These are phyloP conservation scores for Hydrophis major DNA, from an alignment of 2,797 vertebrate species.

Conservation along the genomic window DNA sequence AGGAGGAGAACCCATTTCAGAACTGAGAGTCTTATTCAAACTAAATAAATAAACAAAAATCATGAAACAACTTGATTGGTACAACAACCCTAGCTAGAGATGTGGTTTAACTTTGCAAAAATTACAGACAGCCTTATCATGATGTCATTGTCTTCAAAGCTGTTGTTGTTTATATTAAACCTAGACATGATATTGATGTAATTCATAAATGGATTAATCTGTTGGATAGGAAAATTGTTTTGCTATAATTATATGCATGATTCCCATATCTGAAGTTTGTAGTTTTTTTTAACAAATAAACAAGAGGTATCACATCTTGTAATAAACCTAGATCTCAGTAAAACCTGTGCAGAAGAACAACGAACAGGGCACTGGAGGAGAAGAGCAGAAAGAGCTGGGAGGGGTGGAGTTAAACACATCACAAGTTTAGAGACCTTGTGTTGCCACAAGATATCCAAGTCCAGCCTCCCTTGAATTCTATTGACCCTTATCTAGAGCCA, in stretches of 20 bases:
- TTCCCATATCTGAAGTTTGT: not conserved
- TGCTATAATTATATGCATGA: not conserved
- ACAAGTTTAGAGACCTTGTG: not conserved
- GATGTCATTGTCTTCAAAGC: not conserved
- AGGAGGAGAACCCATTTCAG: not conserved
- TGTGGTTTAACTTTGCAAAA: not conserved
- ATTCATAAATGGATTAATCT: not conserved
- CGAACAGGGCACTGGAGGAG: not conserved
- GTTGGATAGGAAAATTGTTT: conserved; percentile 14
- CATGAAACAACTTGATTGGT: not conserved
- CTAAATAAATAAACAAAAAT: not conserved
- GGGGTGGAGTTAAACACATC: not conserved
- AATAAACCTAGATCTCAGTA: not conserved
- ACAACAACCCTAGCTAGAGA: not conserved
- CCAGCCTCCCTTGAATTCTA: not conserved
- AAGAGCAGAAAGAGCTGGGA: not conserved
- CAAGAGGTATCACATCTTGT: not conserved
- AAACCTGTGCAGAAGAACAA: not conserved
- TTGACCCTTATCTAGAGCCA: not conserved
- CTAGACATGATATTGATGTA: not conserved
- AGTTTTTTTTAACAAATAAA: not conserved
- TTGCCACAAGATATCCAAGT: not conserved
- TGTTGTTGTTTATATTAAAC: not conserved
- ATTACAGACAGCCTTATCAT: conserved; percentile 9
- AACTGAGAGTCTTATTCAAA: not conserved